Evolutionary conservation across 2,113 vertebrate genomes (phyloP), one percentile per base, ranked within the genome.

Genomic region (Benitochromis conjunctus): DNA sequence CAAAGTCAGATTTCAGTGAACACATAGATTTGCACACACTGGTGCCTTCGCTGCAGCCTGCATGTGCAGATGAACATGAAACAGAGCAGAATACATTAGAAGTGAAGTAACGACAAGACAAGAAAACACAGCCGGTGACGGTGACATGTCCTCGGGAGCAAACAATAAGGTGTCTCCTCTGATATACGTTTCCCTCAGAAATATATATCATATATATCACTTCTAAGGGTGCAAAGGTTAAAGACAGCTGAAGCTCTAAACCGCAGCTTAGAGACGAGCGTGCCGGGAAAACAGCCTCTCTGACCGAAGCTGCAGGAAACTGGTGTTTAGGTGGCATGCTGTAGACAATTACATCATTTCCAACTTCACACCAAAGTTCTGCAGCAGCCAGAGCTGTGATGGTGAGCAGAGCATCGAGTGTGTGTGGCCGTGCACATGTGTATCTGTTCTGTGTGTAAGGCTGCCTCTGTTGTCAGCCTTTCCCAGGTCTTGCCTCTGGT

Each of bases 391-490:
- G 74, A 74, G 53, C 57, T 46, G 57, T 66, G 60, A 64, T 53
- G 41, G 51, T 54, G 81, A 51, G 46, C 43, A 34, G 3, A 58
- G 26, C n/a, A 53, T 5, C 29, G 54, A 38, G 14, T 80, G 69
- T 84, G 21, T 46, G 56, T 71, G 34, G 26, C 14, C 64, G 24
- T 71, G 24, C 69, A 51, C 24, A 29, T 5, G 43, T 74, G 69
- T 46, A 51, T 74, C 24, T 74, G 16, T 74, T 29, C 19, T 31
- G 69, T 74, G 69, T 51, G 69, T 51, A 18, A 5, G 11, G 10
- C 77, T 81, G 78, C 54, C 38, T 83, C 89, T 92, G 92, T 91
- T 92, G 89, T 94, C 89, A 94, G 88, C 90, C 80, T 86, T 92
- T 90, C 56, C 71, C 56, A 89, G 85, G 64, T 84, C 86, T 91